A percentile compares a stretch with the other conserved stretches of the same genome.
Conservation (phyloP, 2,113 vertebrate species). For the Cynocephalus volans region DNA sequence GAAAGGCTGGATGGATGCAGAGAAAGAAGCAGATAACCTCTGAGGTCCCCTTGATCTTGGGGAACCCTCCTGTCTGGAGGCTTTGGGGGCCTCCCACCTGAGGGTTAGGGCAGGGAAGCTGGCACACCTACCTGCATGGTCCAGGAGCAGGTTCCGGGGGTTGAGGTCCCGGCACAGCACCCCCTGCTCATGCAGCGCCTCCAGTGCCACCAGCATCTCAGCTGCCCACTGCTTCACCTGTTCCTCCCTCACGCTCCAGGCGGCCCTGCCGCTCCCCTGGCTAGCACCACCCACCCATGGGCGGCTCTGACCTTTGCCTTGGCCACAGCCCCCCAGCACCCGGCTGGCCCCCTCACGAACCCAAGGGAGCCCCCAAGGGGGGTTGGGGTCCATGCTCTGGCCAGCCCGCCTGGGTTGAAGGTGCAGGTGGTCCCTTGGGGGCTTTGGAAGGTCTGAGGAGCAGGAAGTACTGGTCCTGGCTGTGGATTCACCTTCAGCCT, state of each 20-base stretch:
- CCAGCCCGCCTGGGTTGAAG: background rate
- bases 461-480: constrained; percentile 29
- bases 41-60: background rate
- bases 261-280: constrained; percentile 27
- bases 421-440: background rate
- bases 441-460: constrained; percentile 59
- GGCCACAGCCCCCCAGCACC: constrained; percentile 70
- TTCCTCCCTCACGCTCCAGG: constrained; percentile 92
- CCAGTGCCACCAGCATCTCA: constrained; percentile 95
- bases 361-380: background rate
- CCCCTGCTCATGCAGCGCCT: constrained; percentile 97
- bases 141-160: constrained; percentile 97
- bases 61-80: background rate
- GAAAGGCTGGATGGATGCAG: background rate
- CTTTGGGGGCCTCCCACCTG: background rate
- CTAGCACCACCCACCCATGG: constrained; percentile 24
- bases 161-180: constrained; percentile 97
- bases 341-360: constrained; percentile 67
- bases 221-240: constrained; percentile 95
- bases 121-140: constrained; percentile 90
- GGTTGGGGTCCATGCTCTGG: constrained; percentile 2
- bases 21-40: background rate
- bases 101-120: background rate
- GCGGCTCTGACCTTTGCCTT: constrained; percentile 11
- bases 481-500: background rate